Evolutionary conservation across 2,888 invertebrate species (phyloP).

Genomic region (Dermolepida albohirtum): DNA sequence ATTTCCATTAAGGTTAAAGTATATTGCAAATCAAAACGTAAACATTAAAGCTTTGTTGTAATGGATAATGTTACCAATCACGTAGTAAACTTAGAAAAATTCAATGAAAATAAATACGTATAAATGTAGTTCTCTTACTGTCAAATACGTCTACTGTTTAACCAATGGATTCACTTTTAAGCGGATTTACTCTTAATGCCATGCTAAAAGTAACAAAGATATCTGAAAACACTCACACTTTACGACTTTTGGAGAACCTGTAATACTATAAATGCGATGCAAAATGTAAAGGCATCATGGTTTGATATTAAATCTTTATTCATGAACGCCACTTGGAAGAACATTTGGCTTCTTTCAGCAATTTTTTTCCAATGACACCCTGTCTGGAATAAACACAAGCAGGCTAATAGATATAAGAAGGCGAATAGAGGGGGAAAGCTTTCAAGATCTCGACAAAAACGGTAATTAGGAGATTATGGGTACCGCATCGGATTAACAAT

Average conservation of each 20-base stretch:
- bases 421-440: constrained; percentile 7
- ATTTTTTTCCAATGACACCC: not conserved
- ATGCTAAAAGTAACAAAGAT: constrained; percentile 9
- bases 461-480: too few species aligned
- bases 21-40: constrained; percentile 4
- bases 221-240: not conserved
- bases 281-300: constrained; percentile 1
- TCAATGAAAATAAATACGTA: constrained; percentile 8
- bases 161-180: not conserved
- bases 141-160: not conserved
- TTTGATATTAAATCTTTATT: constrained; percentile 5
- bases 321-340: constrained; percentile 12
- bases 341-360: constrained; percentile 19
- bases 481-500: too few species aligned
- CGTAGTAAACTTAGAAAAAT: constrained; percentile 2
- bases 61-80: constrained; percentile 1
- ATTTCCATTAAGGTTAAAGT: not conserved
- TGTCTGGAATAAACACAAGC: not conserved
- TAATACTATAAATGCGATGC: constrained; percentile 7
- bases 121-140: too few species aligned
- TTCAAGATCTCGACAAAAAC: too few species aligned
- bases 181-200: constrained; percentile 4
- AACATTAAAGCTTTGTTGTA: constrained; percentile 2
- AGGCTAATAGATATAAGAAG: constrained; percentile 6
- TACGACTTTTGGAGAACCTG: constrained; percentile 1